Evolutionary conservation across 1,140 invertebrate genomes (phyloP).

Genomic region (Zaprionus taronus): DNA sequence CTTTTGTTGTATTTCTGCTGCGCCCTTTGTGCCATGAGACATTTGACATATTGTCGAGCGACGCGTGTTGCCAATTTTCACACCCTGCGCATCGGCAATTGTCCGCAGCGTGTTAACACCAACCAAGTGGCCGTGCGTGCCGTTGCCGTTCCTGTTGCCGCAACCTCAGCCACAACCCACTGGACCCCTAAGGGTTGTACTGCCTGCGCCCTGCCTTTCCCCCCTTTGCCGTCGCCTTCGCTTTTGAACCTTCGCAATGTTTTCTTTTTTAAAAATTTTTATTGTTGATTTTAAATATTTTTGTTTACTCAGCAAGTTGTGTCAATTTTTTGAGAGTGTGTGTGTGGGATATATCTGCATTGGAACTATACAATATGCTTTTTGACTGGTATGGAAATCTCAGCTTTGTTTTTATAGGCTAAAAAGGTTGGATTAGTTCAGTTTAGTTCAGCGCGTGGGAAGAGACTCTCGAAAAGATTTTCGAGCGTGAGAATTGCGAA

Average conservation of each 20-base stretch:
- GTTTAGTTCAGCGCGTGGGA: slow-evolving; percentile 1
- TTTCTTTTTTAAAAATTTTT: slow-evolving; percentile 73
- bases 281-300: slow-evolving; percentile 79
- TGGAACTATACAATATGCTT: slow-evolving; percentile 59
- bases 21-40: slow-evolving; percentile 66
- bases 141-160: slow-evolving; percentile 28
- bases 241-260: slow-evolving; percentile 39
- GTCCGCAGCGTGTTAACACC: slow-evolving; percentile 80
- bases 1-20: slow-evolving; percentile 19
- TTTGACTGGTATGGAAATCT: slow-evolving; percentile 69
- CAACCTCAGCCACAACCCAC: slow-evolving; percentile 8
- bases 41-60: slow-evolving; percentile 81
- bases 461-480: slow-evolving; percentile 46
- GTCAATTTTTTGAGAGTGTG: slow-evolving; percentile 22
- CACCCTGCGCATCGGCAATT: slow-evolving; percentile 75
- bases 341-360: slow-evolving; percentile 40
- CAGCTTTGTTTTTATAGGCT: slow-evolving; percentile 70
- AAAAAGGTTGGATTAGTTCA: slow-evolving; percentile 46
- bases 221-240: not conserved
- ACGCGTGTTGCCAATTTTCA: slow-evolving; percentile 83
- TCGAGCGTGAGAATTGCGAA: slow-evolving; percentile 58
- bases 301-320: slow-evolving; percentile 65
- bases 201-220: slow-evolving; percentile 9
- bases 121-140: slow-evolving; percentile 63
- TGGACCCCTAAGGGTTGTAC: slow-evolving; percentile 51